phyloP scores from a whole-genome alignment of 2,888 invertebrate genomes.

The Gryllus longicercus region DNA sequence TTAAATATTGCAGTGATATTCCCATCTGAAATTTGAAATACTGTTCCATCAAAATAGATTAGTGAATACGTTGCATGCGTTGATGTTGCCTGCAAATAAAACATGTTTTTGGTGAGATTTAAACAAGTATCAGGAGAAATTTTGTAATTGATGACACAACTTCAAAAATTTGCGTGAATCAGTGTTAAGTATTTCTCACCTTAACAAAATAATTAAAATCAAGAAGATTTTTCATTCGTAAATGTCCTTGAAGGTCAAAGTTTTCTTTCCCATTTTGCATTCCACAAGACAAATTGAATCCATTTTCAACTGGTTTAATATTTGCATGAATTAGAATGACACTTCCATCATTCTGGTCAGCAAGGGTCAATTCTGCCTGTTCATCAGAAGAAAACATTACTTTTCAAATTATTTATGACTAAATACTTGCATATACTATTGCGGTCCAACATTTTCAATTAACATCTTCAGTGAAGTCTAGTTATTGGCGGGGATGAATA shows the following conservation, averaged over 20 bases:
- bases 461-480: no score
- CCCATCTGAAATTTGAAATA: conserved; percentile 38
- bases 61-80: conserved; percentile 32
- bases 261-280: conserved; percentile 35
- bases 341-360: conserved; percentile 35
- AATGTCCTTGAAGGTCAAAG: conserved; percentile 36
- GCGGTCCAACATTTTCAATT: no score
- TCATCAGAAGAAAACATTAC: conserved; percentile 22
- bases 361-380: conserved; percentile 37
- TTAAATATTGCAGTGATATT: conserved; percentile 44
- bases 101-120: background rate
- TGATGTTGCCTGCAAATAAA: conserved; percentile 26
- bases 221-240: background rate
- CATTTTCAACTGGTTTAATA: conserved; percentile 34
- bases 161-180: background rate
- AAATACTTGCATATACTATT: no score
- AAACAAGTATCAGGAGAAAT: background rate
- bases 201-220: conserved; percentile 5
- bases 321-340: conserved; percentile 34
- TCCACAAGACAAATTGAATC: conserved; percentile 36
- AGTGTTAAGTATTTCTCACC: background rate
- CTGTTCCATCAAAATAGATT: conserved; percentile 28
- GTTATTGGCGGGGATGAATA: no score
- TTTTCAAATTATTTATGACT: background rate
- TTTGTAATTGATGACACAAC: background rate